Evolutionary conservation across 2,888 invertebrate genomes (phyloP), one percentile per base, ranked within the genome.

Genomic region (Nemapogon koenigi): DNA sequence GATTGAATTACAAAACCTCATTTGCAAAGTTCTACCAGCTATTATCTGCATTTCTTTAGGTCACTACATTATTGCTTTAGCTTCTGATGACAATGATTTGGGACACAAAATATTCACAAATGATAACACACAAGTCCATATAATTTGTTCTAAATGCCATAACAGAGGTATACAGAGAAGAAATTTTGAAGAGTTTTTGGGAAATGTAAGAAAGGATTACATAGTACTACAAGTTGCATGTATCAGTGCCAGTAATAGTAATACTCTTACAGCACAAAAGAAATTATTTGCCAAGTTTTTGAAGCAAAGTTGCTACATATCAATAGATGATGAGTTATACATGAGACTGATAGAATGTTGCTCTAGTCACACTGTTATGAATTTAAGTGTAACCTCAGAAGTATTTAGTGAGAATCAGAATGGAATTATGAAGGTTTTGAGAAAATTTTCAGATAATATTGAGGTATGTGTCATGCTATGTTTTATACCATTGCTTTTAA

Each of bases 301-400:
- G 35, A 70, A 72, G 48, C 47, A 47, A 39, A 67, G 59, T 18
- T 56, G 64, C 11, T 72, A 72, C 49, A 18, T 41, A 8, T 52
- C 65, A 39, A 36, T 69, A 30, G 55, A 55, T 30, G 49, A 45
- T 45, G 57, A 58, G 6, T 69, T 59, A n/a, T n/a, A n/a, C 45
- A 71, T 71, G 65, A 46, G 52, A 15, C 47, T 76, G 11, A 52
- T 71, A 26, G 48, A 46, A 15, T 51, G 60, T 26, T 43, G 75
- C 13, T 63, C 64, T 33, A 57, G 62, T 40, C 80, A 80, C 46
- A 71, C 59, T 52, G 65, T 76, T 7, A 64, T 75, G 37, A 55
- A 61, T 26, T 57, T 58, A 54, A 62, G 56, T 19, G 53, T 62
- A 10, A 45, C 66, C 18, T 45, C 45, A 28, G 62, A 63, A 16